Evolutionary conservation across 35 echinoderm and acorn worm genomes (phyloP), one percentile per base, ranked within the genome.

Genomic region (Acanthaster planci): DNA sequence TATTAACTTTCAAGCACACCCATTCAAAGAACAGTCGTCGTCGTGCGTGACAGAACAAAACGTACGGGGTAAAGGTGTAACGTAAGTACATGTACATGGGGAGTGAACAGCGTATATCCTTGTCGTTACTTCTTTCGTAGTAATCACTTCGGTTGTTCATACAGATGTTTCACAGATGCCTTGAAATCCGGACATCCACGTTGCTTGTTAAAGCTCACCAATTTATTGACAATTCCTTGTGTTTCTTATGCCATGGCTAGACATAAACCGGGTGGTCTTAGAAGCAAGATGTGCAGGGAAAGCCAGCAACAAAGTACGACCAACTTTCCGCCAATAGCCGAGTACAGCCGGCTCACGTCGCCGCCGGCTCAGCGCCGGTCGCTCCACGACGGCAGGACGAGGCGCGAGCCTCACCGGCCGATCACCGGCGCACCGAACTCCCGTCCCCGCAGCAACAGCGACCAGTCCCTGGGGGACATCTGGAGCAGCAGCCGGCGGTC

Each of bases 401-500:
- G 64, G 9, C 34, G 64, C 26, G 64, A 72, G 64, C 64, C 64
- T 26, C 64, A 21, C 9, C 64, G 26, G 15, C 64, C 64, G 22
- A 47, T 47, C 12, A 12, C 42, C 4, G 42, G 42, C 12, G 42
- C 42, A 12, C 42, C 12, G 12, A 12, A 12, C 4, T 72, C 64
- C 26, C 64, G 64, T 15, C 64, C 64, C 29, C 26, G 64, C 26
- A 72, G 64, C 30, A 72, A 72, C 64, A 72, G 64, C 64, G 64
- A 72, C 7, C 34, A 31, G 26, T 72, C 64, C 64, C 34, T 16
- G 64, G 64, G 64, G 64, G 64, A 72, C 23, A 10, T 35, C 4
- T 72, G 64, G 64, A 72, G 64, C 64, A 34, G 23, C 64, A 26
- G 64, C 29, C 64, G 64, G 64, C 64, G 64, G 23, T 72, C 64